phyloP scores from a whole-genome alignment of 2,888 invertebrate genomes.

The Drosophila mimetica region DNA sequence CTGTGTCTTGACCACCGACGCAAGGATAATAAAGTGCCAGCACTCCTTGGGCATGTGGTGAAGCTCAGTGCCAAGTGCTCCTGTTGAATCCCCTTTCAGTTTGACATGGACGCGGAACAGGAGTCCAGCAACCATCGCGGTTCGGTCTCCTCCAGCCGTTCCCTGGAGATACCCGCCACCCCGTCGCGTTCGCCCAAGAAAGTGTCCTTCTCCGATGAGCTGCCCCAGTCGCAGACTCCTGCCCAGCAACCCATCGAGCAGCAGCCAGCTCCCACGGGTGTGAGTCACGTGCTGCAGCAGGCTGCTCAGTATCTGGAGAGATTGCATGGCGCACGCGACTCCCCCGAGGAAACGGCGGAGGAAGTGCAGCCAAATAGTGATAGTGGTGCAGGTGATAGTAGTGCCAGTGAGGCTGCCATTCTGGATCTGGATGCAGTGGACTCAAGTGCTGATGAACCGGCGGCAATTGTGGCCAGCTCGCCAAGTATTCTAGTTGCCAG shows the following conservation, averaged over 20 bases:
- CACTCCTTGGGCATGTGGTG: constrained; percentile 22
- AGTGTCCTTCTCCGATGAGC: constrained; percentile 84
- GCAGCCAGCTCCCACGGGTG: constrained; percentile 47
- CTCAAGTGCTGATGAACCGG: constrained; percentile 13
- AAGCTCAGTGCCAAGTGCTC: constrained; percentile 11
- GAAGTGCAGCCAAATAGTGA: constrained; percentile 19
- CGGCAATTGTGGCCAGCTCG: constrained; percentile 34
- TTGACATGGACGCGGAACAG: constrained; percentile 48
- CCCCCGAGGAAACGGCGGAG: constrained; percentile 12
- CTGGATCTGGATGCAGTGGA: constrained; percentile 51
- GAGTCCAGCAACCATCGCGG: constrained; percentile 75
- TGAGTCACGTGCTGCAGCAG: constrained; percentile 80
- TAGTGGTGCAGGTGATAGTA: neutral
- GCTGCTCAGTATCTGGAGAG: constrained; percentile 82
- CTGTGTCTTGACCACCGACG: neutral
- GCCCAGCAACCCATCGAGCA: constrained; percentile 40
- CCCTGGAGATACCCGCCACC: constrained; percentile 81
- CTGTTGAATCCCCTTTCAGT: constrained; percentile 9
- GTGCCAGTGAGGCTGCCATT: constrained; percentile 51
- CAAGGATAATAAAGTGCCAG: constrained; percentile 3
- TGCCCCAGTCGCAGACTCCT: constrained; percentile 61
- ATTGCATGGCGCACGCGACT: constrained; percentile 77
- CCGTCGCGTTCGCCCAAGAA: constrained; percentile 83
- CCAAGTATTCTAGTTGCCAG: constrained; percentile 62
- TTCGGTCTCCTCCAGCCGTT: constrained; percentile 82